These are phyloP conservation scores for Anticlea derivata DNA, from an alignment of 2,888 invertebrate genomes.

Conservation along the genomic window DNA sequence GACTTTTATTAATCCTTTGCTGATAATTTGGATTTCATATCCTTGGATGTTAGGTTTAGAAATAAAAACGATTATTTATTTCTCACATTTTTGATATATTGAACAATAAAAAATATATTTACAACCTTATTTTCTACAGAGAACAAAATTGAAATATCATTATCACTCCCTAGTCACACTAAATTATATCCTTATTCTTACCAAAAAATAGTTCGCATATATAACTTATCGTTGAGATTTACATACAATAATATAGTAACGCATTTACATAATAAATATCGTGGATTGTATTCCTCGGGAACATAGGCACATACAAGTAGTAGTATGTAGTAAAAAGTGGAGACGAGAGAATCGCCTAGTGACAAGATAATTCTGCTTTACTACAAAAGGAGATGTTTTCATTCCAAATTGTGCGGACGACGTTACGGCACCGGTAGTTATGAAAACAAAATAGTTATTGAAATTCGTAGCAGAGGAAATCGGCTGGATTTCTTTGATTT, in stretches of 20 bases:
- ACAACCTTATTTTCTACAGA: constrained; percentile 53
- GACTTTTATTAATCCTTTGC: constrained; percentile 4
- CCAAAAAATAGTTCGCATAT: constrained; percentile 14
- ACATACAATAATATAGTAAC: not conserved
- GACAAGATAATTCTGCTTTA: too few relatives aligned
- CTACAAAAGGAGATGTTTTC: too few relatives aligned
- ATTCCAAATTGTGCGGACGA: too few relatives aligned
- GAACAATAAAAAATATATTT: constrained; percentile 72
- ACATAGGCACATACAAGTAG: too few relatives aligned
- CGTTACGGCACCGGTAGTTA: too few relatives aligned
- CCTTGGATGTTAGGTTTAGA: not conserved
- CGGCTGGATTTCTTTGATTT: too few relatives aligned
- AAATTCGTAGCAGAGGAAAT: too few relatives aligned
- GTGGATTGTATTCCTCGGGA: not conserved
- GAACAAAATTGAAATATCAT: constrained; percentile 38
- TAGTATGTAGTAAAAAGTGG: too few relatives aligned
- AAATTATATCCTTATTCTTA: constrained; percentile 23
- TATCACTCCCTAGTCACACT: constrained; percentile 23
- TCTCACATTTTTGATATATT: constrained; percentile 53
- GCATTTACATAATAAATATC: not conserved
- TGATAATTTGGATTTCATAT: not conserved
- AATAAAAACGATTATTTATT: not conserved
- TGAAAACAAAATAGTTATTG: too few relatives aligned
- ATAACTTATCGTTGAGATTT: constrained; percentile 6
- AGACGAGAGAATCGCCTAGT: too few relatives aligned